A percentile compares a stretch with the other conserved stretches of the same genome.
Conservation (phyloP, 1,140 invertebrate species). For the Rhyzopertha dominica region DNA sequence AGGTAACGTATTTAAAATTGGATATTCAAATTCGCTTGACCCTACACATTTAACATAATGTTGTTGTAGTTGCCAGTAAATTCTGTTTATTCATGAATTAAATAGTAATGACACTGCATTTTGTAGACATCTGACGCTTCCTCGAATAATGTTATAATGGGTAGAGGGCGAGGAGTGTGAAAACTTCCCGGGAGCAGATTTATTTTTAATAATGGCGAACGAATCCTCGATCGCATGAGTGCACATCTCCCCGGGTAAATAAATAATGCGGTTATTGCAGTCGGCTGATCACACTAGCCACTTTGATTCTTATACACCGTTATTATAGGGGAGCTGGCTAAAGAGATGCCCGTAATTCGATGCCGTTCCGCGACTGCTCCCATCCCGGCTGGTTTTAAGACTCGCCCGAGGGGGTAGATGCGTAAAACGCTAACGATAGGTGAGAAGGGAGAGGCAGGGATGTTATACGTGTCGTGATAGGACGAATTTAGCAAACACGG, state of each 20-base stretch:
- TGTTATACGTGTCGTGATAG: too few relatives aligned
- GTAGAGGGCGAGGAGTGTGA: too few relatives aligned
- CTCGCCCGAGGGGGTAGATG: conserved; percentile 33
- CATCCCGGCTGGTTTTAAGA: conserved; percentile 38
- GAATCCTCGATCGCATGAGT: conserved; percentile 36
- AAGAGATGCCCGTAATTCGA: conserved; percentile 30
- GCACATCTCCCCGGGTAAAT: conserved; percentile 41
- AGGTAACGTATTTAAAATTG: too few relatives aligned
- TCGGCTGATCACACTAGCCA: conserved; percentile 25
- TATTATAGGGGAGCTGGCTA: conserved; percentile 12
- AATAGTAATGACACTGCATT: too few relatives aligned
- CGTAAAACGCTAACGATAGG: conserved; percentile 26
- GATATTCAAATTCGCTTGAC: too few relatives aligned
- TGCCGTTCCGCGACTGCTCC: conserved; percentile 40
- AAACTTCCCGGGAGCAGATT: conserved; percentile 36
- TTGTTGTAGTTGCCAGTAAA: too few relatives aligned
- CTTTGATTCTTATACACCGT: conserved; percentile 15
- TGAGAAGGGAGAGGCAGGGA: conserved; percentile 23
- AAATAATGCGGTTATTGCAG: conserved; percentile 46
- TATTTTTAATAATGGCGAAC: conserved; percentile 46
- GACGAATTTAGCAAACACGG: too few relatives aligned
- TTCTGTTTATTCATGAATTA: too few relatives aligned
- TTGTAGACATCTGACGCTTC: too few relatives aligned
- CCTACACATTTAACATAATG: too few relatives aligned
- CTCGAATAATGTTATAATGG: too few relatives aligned